A percentile compares a stretch with the other conserved stretches of the same genome.
phyloP scores from a whole-genome alignment of 2,888 invertebrate species.

The Smittia sp. region DNA sequence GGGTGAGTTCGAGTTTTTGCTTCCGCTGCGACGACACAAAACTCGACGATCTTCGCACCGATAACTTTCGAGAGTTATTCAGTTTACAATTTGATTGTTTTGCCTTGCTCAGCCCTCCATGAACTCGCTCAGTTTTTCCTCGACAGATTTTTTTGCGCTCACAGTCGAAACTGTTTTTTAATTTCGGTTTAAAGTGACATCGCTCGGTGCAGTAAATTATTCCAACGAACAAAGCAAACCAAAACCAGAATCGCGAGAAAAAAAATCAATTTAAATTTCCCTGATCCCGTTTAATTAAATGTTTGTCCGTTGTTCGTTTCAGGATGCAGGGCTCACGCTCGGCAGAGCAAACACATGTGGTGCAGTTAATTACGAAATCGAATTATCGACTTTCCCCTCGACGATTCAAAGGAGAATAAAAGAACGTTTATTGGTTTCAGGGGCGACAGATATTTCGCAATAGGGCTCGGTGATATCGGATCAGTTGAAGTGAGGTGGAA shows the following conservation, averaged over 20 bases:
- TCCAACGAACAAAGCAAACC: background rate
- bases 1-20: too few species aligned
- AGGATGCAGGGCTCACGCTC: background rate
- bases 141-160: background rate
- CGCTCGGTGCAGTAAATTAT: background rate
- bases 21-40: too few species aligned
- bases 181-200: background rate
- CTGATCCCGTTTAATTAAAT: background rate
- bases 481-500: too few species aligned
- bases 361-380: background rate
- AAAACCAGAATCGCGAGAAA: background rate
- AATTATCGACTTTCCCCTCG: background rate
- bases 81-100: background rate
- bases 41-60: too few species aligned
- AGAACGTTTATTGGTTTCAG: background rate
- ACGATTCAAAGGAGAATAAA: background rate
- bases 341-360: background rate
- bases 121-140: background rate
- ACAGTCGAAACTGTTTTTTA: background rate
- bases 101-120: background rate
- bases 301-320: background rate
- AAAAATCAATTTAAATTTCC: too few species aligned
- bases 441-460: too few species aligned
- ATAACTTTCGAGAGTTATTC: too few species aligned
- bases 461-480: too few species aligned